Base-by-base conservation (phyloP, 2,888 invertebrate genomes). In the Epinotia brunnichana region DNA sequence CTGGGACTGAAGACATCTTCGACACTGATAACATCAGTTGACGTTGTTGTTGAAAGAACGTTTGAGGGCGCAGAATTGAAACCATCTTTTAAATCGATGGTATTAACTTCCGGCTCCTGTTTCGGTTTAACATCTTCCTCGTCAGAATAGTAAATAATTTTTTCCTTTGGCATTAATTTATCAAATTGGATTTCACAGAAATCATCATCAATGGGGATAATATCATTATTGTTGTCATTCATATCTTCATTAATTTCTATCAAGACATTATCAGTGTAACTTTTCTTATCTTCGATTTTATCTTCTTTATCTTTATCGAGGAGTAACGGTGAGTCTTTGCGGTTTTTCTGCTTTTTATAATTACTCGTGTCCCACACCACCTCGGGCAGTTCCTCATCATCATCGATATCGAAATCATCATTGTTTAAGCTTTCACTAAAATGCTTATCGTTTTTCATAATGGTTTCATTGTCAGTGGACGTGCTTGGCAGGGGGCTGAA, bases 401-500 rank as follows among this genome's bases (percentile, higher is more conserved):
- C 74, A 51, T 70, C 69, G n/a, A 68, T 56, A 29, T 66, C 29
- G 53, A 53, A 67, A 61, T 74, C 70, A n/a, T 75, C 69, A 61
- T 73, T 73, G 13, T 64, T 70, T 10, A 85, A 73, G 68, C 85
- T 84, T 61, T 86, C 79, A 78, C 80, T 80, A 39, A 85, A 86
- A 15, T 76, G 77, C 64, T 81, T 69, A 60, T 86, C 87, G 83
- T 89, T 88, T 80, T 81, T 81, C 11, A 76, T 63, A 56, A 88
- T 79, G 10, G 79, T 83, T 54, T 82, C 78, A 64, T 67, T 78
- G 67, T 87, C 84, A 70, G 17, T 83, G 2, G 88, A 88, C 53
- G 88, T 88, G 76, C 88, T 88, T 5, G 88, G 88, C 35, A 83
- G 44, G 3, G 87, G 88, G 17, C 82, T 83, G 72, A 87, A 88